Base-by-base conservation (phyloP, 2,888 invertebrate genomes). In the Marronus borbonicus region DNA sequence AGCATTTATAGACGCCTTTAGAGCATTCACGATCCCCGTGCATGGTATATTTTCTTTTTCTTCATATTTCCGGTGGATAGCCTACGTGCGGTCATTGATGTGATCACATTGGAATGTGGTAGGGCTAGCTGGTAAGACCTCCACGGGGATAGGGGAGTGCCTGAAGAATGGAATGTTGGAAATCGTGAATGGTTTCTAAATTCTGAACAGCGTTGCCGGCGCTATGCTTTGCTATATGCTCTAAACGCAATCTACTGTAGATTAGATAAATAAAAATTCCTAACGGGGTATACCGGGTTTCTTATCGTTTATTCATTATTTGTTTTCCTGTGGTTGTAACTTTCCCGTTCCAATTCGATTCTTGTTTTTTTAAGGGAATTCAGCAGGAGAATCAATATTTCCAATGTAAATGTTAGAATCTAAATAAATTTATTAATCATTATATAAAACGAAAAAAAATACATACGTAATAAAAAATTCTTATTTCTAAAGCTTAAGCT, bases 31-130 rank as follows among this genome's bases (percentile, higher is more conserved):
- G 72, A 31, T 83, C 78, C 76, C 80, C 76, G 65, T 55, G 55
- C 55, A 66, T 62, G 74, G 79, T 79, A 76, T 72, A 69, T 76
- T 76, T 50, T 72, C 58, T 72, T 72, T 72, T 72, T 55, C 70
- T 77, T 80, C 77, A 64, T 78, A 86, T 88, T 85, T 87, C 87
- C 87, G 87, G 87, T 85, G 85, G 72, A 36, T 31, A 24, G 24
- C 28, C 24, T 66, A 66, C 66, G 58, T 84, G 87, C 88, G 88
- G 88, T 88, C 89, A 89, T 89, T 89, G 88, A 89, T 88, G 88
- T 88, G 89, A 88, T 89, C 88, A 87, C 86, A 84, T 81, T 84
- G 88, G 89, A 88, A 89, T 89, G 89, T 87, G 87, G 88, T 88
- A 87, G 87, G 87, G 87, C 87, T 85, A 84, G 86, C 83, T 84